Base-by-base conservation (phyloP, 2,113 vertebrate genomes). In the Nasalis larvatus region DNA sequence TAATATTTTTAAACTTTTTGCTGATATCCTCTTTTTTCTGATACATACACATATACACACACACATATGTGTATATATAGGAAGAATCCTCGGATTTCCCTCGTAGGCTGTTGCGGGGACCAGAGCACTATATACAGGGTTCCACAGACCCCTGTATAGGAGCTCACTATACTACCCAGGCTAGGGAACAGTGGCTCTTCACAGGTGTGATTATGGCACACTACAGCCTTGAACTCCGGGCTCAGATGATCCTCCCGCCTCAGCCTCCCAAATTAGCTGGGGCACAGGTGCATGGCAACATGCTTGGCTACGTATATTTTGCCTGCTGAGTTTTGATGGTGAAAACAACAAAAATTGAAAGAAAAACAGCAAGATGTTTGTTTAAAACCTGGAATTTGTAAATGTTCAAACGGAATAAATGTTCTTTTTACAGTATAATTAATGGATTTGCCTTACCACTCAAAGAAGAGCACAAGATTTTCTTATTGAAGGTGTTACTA, bases 401-500 rank as follows among this genome's bases (percentile, higher is more conserved):
- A 83, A 86, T n/a, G 58, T 2, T 95, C 56, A 63, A 25, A 56
- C 96, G 40, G 47, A 89, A 23, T 30, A 1, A 8, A 35, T 87
- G 97, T 86, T 97, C 86, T 97, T 87, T 71, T 98, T 96, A 0
- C 98, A 99, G 99, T 98, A 99, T 99, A 99, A 99, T 99, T 98
- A 99, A 99, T 98, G 99, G 99, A 74, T 99, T 99, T 99, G 99
- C 99, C 98, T 99, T 99, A 98, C 99, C 99, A 54, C 99, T 99
- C 90, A 99, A 99, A 99, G 99, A 99, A 98, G 99, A 99, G 99
- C 99, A 99, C 99, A 99, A 99, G 98, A 99, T 99, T 98, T 99
- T 99, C 98, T 97, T 99, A 27, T 96, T 99, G 98, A 99, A 99
- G 98, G 99, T 99, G 98, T 99, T 99, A 97, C 98, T 99, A 98